Conservation (phyloP, 2,888 invertebrate genomes). For the Arenicola marina region DNA sequence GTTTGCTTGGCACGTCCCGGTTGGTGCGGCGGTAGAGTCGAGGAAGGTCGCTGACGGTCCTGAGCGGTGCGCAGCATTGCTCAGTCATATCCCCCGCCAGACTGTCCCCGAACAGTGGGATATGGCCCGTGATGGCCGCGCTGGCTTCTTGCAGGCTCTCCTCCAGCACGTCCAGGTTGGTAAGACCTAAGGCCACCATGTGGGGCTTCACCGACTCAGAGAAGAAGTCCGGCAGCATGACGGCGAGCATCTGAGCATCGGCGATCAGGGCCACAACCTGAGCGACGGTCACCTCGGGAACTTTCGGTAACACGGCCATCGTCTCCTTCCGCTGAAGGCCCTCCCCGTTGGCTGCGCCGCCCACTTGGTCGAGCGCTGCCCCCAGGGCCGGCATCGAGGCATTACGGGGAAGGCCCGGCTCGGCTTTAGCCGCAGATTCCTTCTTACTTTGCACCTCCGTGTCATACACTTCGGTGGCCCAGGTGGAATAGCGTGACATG, state of each 20-base stretch:
- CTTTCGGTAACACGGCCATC: too few species aligned
- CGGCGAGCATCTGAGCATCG: conserved; percentile 38
- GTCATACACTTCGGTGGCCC: conserved; percentile 57
- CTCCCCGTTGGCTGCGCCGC: too few species aligned
- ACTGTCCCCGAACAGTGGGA: conserved; percentile 45
- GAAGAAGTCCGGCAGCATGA: too few species aligned
- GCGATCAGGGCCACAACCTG: conserved; percentile 50
- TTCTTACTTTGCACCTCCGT: not conserved
- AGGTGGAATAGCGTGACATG: conserved; percentile 77
- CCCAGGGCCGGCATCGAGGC: too few species aligned
- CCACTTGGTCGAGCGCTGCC: too few species aligned
- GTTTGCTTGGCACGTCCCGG: conserved; percentile 67
- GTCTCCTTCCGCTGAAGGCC: too few species aligned
- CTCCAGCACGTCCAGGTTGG: too few species aligned
- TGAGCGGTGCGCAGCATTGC: conserved; percentile 53
- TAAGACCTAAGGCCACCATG: too few species aligned
- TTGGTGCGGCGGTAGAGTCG: conserved; percentile 90
- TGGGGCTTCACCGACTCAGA: too few species aligned
- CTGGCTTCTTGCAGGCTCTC: conserved; percentile 3
- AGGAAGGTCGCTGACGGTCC: conserved; percentile 84
- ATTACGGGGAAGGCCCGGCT: too few species aligned
- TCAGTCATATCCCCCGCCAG: conserved; percentile 51
- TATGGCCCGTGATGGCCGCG: conserved; percentile 27
- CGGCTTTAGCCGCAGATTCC: not conserved
- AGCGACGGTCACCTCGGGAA: conserved; percentile 45